phyloP scores from a whole-genome alignment of 92 coral and sea anemone genomes.

The Epizoanthus stellaris region DNA sequence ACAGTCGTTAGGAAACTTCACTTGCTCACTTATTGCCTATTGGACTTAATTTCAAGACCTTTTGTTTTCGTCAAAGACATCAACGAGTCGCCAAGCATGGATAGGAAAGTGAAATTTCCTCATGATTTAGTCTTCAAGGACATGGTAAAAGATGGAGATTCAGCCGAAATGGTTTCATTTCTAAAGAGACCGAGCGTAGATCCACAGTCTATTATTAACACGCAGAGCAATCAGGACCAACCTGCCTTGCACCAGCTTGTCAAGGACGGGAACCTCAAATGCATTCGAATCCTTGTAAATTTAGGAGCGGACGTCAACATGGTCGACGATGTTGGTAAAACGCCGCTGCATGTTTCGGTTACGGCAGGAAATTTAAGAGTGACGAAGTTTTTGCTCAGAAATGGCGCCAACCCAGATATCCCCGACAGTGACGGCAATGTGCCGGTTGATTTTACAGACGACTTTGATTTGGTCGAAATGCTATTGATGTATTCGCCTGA shows the following conservation, averaged over 20 bases:
- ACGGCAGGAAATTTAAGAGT: slow-evolving; percentile 68
- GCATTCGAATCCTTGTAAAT: slow-evolving; percentile 89
- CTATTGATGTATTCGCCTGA: slow-evolving; percentile 81
- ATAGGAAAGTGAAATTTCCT: slow-evolving; percentile 91
- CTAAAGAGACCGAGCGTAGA: slow-evolving; percentile 98
- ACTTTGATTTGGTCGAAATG: slow-evolving; percentile 94
- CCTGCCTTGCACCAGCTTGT: slow-evolving; percentile 95
- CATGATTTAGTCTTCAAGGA: slow-evolving; percentile 94
- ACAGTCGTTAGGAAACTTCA: background rate
- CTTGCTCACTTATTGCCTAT: too few relatives aligned
- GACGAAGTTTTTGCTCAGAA: slow-evolving; percentile 81
- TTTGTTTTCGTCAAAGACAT: too few relatives aligned
- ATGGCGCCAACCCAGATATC: slow-evolving; percentile 94
- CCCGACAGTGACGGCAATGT: slow-evolving; percentile 75
- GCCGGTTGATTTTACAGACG: slow-evolving; percentile 94
- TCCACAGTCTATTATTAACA: slow-evolving; percentile 81
- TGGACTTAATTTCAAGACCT: too few relatives aligned
- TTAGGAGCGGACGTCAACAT: slow-evolving; percentile 98
- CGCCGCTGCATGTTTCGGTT: slow-evolving; percentile 91
- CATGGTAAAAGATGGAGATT: slow-evolving; percentile 97
- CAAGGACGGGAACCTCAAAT: slow-evolving; percentile 92
- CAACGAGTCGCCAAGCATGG: slow-evolving; percentile 38
- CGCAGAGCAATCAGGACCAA: slow-evolving; percentile 64
- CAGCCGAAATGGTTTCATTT: slow-evolving; percentile 89
- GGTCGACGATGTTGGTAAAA: slow-evolving; percentile 81